Evolutionary conservation across 2,888 invertebrate species (phyloP), one percentile per base, ranked within the genome.

Genomic region (Pachymerium ferrugineum): DNA sequence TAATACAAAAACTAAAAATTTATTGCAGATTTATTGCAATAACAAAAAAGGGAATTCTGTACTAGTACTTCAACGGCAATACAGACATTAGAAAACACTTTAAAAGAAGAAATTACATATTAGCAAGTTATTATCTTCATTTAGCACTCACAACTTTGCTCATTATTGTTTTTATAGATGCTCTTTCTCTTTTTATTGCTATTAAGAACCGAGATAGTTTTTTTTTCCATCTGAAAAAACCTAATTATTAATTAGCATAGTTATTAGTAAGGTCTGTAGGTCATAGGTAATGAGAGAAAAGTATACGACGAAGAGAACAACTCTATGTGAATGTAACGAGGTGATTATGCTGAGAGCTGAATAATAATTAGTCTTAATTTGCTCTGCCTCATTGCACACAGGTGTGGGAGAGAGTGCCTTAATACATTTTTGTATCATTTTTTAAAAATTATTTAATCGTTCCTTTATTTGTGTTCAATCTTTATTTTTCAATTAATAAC

Each of bases 351-450:
- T 62, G 25, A 62, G 62, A 62, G 62, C 62, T 25, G 62, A 62
- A 62, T 62, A 62, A 25, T 62, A 62, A 62, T 62, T 62, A 62
- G 14, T 62, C 62, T 62, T 62, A 62, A 62, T 62, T 62, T 62
- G 28, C 62, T 62, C 28, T 62, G 62, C 14, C 62, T 62, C 28
- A 25, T 62, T 62, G 62, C 62, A 28, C 62, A 62, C 62, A 62
- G 62, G 62, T 62, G 62, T 62, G 62, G 10, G 25, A 3, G n/a
- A n/a, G n/a, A n/a, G n/a, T n/a, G 12, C 25, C 3, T 25, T 10
- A 62, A 8, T 28, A 4, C 3, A 25, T 28, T 62, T 62, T 25
- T 62, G 12, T 28, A 25, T 28, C 28, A 19, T 22, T 47, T 47
- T 47, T 47, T 10, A 16, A 22, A 47, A 47, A 47, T 38, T 14